Conservation (phyloP, 2,797 vertebrate genomes). For the Lithobates pipiens region DNA sequence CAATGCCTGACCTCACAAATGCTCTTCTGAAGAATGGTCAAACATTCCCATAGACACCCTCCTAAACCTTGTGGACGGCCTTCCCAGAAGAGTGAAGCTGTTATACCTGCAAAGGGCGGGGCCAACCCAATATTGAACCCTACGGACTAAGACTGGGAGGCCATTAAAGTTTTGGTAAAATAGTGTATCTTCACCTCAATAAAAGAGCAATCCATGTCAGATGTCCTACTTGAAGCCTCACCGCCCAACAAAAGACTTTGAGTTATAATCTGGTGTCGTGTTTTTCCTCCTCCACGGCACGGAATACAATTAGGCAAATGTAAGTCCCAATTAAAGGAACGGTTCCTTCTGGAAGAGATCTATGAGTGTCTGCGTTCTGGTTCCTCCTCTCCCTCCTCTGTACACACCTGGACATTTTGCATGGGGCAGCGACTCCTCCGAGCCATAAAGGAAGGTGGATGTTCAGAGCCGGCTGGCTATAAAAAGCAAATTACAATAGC, state of each 20-base stretch:
- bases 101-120: too few relatives aligned
- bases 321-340: slow-evolving; percentile 52
- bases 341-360: slow-evolving; percentile 39
- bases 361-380: not conserved
- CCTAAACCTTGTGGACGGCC: too few relatives aligned
- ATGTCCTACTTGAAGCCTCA: slow-evolving; percentile 1
- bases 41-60: too few relatives aligned
- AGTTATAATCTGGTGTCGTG: slow-evolving; percentile 37
- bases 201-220: not conserved
- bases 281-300: slow-evolving; percentile 11
- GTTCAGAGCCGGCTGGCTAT: slow-evolving; percentile 51
- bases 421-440: slow-evolving; percentile 4
- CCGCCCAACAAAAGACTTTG: slow-evolving; percentile 25
- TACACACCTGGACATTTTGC: slow-evolving; percentile 43
- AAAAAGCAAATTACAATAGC: slow-evolving; percentile 62
- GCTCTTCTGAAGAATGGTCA: too few relatives aligned
- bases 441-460: slow-evolving; percentile 54
- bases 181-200: too few relatives aligned
- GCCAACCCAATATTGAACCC: too few relatives aligned
- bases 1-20: too few relatives aligned
- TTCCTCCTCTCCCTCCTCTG: not conserved
- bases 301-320: slow-evolving; percentile 41
- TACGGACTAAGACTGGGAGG: too few relatives aligned
- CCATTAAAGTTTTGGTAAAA: too few relatives aligned
- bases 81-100: too few relatives aligned